Evolutionary conservation across 1,140 invertebrate genomes (phyloP), one percentile per base, ranked within the genome.

Genomic region (Samia ricini): DNA sequence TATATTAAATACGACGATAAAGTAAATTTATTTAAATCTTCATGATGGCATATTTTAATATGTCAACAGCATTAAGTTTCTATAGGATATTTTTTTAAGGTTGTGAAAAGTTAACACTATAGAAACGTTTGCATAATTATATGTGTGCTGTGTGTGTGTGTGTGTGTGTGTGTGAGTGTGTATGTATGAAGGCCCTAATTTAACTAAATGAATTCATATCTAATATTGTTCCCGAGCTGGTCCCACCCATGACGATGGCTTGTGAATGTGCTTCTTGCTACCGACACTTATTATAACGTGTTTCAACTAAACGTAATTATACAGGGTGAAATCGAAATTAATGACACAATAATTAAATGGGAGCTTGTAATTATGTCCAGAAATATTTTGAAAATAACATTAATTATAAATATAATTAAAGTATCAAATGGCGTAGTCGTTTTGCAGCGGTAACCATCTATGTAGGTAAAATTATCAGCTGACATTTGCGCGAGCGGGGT

Each of bases 181-280:
- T n/a, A n/a, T n/a, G n/a, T 81, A 76, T 66, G 61, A 69, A 76
- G 75, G 77, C 76, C 79, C 81, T 81, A 80, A 74, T 70, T 83
- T 81, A 80, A 72, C 85, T 87, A 87, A 84, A 81, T 87, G 83
- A 85, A 76, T 72, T 82, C 76, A 79, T 85, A 89, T 78, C 87
- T 88, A 90, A 85, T 74, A 88, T 90, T 88, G 85, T 88, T 90
- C 85, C 84, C 87, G 67, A 83, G 71, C 83, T 88, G 85, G 85
- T 88, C 85, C 85, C 85, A 89, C 85, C 87, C 85, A 88, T 88
- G 85, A 88, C 85, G 83, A 87, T 85, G 84, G 80, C 83, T 87
- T 86, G 83, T 79, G 72, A 82, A 79, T 70, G 70, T 82, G 83
- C 85, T 79, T 50, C 67, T 74, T 72, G 66, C 69, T 69, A 68